Percentiles rank a stretch among this genome's conserved stretches.
These are phyloP conservation scores for Agrenia bidenticulata DNA, from an alignment of 2,888 invertebrate genomes.

Conservation along the genomic window DNA sequence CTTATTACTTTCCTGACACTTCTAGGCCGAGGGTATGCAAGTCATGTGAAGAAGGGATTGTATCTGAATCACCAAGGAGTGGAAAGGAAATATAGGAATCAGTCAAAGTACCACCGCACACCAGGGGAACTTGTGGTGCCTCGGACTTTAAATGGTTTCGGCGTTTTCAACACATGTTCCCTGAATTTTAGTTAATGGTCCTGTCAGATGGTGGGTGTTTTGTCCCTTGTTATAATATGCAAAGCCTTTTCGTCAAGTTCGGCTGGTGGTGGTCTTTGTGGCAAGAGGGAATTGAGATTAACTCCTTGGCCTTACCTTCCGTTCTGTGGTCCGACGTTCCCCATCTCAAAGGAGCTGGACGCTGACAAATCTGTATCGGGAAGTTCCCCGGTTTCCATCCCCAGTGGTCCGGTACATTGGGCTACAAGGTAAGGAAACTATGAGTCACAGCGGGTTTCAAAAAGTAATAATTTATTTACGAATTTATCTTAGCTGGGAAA, in stretches of 20 bases:
- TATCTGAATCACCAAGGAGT: too few relatives aligned
- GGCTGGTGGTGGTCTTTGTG: neutral
- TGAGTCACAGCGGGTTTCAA: neutral
- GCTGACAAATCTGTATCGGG: slow-evolving; percentile 65
- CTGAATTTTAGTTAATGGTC: slow-evolving; percentile 17
- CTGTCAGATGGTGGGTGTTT: slow-evolving; percentile 13
- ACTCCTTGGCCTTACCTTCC: slow-evolving; percentile 68
- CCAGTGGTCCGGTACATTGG: slow-evolving; percentile 63
- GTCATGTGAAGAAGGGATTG: too few relatives aligned
- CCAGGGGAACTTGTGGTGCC: slow-evolving; percentile 12
- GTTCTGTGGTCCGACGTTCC: slow-evolving; percentile 66
- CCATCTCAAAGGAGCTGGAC: slow-evolving; percentile 66
- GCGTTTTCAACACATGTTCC: slow-evolving; percentile 16
- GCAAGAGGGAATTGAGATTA: neutral
- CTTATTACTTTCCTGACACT: too few relatives aligned
- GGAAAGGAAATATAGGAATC: slow-evolving; percentile 3
- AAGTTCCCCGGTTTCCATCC: slow-evolving; percentile 67
- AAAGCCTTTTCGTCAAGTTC: too few relatives aligned
- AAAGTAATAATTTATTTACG: too few relatives aligned
- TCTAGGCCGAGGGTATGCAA: too few relatives aligned
- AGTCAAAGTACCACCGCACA: neutral
- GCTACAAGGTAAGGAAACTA: neutral
- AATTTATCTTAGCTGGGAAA: neutral
- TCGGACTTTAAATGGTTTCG: slow-evolving; percentile 13
- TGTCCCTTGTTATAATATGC: neutral